Evolutionary conservation across 2,113 vertebrate species (phyloP).

Genomic region (Serilophus lunatus): DNA sequence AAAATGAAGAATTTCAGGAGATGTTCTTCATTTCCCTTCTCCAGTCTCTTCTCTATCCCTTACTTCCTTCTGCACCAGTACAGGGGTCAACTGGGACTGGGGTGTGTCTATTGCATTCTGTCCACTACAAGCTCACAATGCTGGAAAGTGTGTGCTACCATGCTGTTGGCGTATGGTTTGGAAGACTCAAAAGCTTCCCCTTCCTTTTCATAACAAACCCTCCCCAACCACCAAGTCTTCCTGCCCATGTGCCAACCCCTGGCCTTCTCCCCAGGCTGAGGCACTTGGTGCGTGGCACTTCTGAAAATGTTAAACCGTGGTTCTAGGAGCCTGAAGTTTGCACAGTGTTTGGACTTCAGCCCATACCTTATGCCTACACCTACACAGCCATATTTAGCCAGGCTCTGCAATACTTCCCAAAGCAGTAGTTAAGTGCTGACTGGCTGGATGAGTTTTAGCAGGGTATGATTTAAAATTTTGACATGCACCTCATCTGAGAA

Average conservation of each 20-base stretch:
- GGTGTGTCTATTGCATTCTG: neutral
- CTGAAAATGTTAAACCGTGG: neutral
- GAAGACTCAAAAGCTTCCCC: neutral
- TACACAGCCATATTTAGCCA: neutral
- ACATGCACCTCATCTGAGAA: neutral
- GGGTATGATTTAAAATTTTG: neutral
- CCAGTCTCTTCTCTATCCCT: neutral
- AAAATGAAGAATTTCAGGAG: neutral
- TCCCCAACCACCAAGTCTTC: neutral
- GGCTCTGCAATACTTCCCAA: neutral
- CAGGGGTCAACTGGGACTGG: neutral
- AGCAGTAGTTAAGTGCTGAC: neutral
- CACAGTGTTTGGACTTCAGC: neutral
- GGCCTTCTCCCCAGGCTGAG: neutral
- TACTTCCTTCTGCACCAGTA: neutral
- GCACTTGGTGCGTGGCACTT: neutral
- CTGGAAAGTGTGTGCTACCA: neutral
- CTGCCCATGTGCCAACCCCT: neutral
- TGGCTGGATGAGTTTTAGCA: neutral
- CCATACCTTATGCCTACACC: neutral
- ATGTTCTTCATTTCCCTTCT: neutral
- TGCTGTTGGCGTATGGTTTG: neutral
- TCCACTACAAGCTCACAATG: neutral
- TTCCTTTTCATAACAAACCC: neutral
- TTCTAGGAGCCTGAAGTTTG: neutral